Conservation (phyloP, 2,113 vertebrate genomes). For the Calypte anna region DNA sequence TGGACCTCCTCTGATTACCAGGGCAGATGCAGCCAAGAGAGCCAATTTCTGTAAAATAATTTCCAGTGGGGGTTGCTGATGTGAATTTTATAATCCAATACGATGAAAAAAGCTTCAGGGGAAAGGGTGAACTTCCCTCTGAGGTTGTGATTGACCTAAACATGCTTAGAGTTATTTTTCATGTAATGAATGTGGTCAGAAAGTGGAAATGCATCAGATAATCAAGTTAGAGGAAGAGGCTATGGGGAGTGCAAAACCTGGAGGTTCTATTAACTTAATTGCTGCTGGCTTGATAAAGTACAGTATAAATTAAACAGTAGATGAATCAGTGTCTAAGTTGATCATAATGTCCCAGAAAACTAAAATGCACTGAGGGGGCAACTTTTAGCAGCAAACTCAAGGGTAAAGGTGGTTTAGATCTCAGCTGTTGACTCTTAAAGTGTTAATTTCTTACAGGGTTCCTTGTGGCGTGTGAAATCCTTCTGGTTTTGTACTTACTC, state of each 20-base stretch:
- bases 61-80: neutral
- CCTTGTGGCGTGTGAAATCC: neutral
- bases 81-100: conserved; percentile 31
- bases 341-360: neutral
- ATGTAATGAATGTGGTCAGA: neutral
- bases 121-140: neutral
- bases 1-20: neutral
- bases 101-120: neutral
- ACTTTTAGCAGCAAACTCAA: neutral
- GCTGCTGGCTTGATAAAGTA: neutral
- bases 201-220: neutral
- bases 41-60: neutral
- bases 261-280: neutral
- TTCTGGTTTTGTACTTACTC: neutral
- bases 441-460: neutral
- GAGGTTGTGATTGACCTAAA: neutral
- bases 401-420: neutral
- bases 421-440: neutral
- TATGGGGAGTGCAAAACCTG: neutral
- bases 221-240: neutral
- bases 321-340: neutral
- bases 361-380: neutral
- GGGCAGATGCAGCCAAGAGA: neutral
- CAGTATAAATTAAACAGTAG: neutral
- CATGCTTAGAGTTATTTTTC: neutral